A percentile compares a stretch with the other conserved stretches of the same genome.
phyloP scores from a whole-genome alignment of 2,113 vertebrate genomes.

The Callithrix jacchus region DNA sequence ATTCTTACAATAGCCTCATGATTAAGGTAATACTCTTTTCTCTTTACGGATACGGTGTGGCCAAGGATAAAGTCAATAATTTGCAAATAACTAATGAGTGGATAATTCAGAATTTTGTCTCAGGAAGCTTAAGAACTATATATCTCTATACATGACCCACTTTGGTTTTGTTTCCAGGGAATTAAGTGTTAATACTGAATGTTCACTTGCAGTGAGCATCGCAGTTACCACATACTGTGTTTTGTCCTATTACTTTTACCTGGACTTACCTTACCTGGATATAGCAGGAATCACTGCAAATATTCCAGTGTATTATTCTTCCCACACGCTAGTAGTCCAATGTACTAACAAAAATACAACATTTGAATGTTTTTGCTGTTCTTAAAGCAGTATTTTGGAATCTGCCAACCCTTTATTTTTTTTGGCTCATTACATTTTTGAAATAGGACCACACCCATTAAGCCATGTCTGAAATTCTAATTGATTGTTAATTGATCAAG shows the following conservation, averaged over 20 bases:
- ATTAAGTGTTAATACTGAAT: not conserved
- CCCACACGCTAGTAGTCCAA: not conserved
- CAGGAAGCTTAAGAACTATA: not conserved
- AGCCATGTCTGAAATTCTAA: constrained; percentile 40
- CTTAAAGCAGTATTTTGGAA: not conserved
- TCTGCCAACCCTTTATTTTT: constrained; percentile 25
- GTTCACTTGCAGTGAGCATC: not conserved
- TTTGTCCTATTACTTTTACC: not conserved
- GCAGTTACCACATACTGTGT: not conserved
- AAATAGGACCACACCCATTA: constrained; percentile 20
- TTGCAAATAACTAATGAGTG: not conserved
- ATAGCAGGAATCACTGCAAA: not conserved
- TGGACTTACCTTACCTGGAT: not conserved
- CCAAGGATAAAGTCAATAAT: not conserved
- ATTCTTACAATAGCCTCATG: not conserved
- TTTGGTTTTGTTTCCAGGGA: not conserved
- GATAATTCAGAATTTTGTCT: not conserved
- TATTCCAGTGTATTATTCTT: not conserved
- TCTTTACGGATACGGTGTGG: not conserved
- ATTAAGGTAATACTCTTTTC: not conserved
- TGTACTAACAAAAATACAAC: not conserved
- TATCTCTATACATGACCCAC: no score
- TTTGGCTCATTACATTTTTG: not conserved
- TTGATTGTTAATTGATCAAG: constrained; percentile 64
- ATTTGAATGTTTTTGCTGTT: not conserved